These are phyloP conservation scores for Botia almorhae DNA, from an alignment of 2,797 vertebrate species.

Conservation along the genomic window DNA sequence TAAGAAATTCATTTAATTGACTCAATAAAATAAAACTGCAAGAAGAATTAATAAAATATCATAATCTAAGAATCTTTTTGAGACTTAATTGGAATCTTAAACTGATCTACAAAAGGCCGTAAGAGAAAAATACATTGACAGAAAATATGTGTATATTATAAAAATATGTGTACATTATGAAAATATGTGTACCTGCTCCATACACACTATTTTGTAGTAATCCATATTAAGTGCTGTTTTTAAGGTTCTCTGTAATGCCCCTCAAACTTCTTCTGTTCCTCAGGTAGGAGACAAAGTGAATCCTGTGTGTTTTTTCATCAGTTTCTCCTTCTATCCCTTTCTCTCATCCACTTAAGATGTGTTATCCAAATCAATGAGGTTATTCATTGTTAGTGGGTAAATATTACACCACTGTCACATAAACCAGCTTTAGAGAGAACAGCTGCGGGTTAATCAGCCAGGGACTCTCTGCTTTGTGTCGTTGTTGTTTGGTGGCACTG, in stretches of 20 bases:
- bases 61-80: too few relatives aligned
- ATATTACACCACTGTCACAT: conserved; percentile 75
- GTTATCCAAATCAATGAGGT: conserved; percentile 73
- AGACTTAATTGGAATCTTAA: too few relatives aligned
- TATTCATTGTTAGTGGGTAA: conserved; percentile 65
- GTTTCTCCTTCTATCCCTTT: conserved; percentile 25
- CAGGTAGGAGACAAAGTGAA: conserved; percentile 39
- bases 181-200: neutral
- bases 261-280: neutral
- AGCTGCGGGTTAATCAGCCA: conserved; percentile 72
- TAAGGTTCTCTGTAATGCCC: neutral
- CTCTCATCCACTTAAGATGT: conserved; percentile 60
- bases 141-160: neutral
- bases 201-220: too few relatives aligned
- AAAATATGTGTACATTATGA: too few relatives aligned
- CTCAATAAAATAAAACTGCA: too few relatives aligned
- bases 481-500: conserved; percentile 64
- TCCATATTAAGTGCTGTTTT: neutral
- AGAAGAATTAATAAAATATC: too few relatives aligned
- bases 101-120: too few relatives aligned
- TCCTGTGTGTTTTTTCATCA: conserved; percentile 67
- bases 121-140: neutral
- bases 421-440: conserved; percentile 70
- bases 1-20: too few relatives aligned
- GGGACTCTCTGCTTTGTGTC: conserved; percentile 71